A percentile compares a stretch with the other conserved stretches of the same genome.
Conservation (phyloP, 2,797 vertebrate species). For the Rhynchonycteris naso region DNA sequence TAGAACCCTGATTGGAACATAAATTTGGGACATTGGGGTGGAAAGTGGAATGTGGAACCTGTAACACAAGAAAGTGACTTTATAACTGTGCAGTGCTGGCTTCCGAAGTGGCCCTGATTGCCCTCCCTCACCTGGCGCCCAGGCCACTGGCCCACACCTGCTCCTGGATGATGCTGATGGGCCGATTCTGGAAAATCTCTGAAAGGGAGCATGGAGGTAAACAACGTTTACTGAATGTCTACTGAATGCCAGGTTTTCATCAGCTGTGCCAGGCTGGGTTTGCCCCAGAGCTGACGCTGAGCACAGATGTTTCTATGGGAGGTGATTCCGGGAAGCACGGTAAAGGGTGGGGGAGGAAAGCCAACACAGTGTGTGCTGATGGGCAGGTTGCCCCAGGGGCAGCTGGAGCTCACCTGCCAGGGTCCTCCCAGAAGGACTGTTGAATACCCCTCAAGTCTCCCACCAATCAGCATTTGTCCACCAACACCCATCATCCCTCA, state of each 20-base stretch:
- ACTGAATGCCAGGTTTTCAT: neutral
- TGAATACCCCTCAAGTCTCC: neutral
- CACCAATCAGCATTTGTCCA: neutral
- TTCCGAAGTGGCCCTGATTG: neutral
- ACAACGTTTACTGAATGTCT: neutral
- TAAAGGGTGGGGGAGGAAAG: neutral
- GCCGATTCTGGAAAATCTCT: neutral
- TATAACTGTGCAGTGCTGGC: neutral
- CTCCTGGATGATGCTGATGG: slow-evolving; percentile 39
- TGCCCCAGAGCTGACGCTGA: neutral
- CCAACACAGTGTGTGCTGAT: too few relatives aligned
- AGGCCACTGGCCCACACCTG: neutral
- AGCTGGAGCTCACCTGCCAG: neutral
- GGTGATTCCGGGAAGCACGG: neutral
- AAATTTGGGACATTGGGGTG: neutral
- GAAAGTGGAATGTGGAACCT: neutral
- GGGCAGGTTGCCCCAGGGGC: neutral
- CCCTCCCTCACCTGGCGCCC: rapidly evolving
- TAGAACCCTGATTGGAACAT: neutral
- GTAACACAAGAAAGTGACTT: neutral
- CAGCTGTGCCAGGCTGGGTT: neutral
- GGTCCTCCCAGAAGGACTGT: neutral
- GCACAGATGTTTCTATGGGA: neutral
- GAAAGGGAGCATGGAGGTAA: neutral
- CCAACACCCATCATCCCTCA: rapidly evolving